phyloP scores from a whole-genome alignment of 2,113 vertebrate genomes.

The Parus major region DNA sequence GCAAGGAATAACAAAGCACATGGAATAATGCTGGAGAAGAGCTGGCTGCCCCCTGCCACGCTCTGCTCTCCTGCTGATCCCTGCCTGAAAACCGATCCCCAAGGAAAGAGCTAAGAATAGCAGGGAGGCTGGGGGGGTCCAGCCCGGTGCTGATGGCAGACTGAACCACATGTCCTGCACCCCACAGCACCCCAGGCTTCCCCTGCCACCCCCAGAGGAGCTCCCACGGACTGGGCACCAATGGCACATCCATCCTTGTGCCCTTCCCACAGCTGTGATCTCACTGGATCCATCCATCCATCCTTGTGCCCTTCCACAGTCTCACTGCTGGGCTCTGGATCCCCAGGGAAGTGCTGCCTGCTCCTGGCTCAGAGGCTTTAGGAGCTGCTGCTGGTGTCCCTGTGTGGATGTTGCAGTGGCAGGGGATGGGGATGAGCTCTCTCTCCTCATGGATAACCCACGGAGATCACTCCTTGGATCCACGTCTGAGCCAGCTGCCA shows the following conservation, averaged over 20 bases:
- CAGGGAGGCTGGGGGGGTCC: not conserved
- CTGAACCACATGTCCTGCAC: not conserved
- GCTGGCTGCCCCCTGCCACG: not conserved
- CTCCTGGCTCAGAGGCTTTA: not conserved
- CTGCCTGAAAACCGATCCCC: conserved; percentile 48
- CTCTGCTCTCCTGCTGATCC: not conserved
- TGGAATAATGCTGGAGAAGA: accelerated
- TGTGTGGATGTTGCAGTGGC: not conserved
- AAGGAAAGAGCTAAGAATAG: conserved; percentile 25
- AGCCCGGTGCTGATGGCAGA: accelerated
- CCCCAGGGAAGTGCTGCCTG: not conserved
- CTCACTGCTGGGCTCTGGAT: not conserved
- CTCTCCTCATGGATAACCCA: accelerated
- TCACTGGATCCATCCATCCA: not conserved
- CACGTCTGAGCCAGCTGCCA: not conserved
- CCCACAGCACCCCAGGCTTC: not conserved
- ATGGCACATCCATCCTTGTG: not conserved
- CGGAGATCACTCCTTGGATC: accelerated
- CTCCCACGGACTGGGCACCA: accelerated
- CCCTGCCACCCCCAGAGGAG: not conserved
- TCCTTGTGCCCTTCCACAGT: not conserved
- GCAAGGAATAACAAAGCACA: accelerated
- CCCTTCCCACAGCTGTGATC: not conserved
- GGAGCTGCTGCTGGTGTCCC: not conserved
- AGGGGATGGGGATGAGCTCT: accelerated